Percentiles rank a stretch among this genome's conserved stretches.
Conservation (phyloP, 1,140 invertebrate genomes). For the Drosophila pseudoananassae region DNA sequence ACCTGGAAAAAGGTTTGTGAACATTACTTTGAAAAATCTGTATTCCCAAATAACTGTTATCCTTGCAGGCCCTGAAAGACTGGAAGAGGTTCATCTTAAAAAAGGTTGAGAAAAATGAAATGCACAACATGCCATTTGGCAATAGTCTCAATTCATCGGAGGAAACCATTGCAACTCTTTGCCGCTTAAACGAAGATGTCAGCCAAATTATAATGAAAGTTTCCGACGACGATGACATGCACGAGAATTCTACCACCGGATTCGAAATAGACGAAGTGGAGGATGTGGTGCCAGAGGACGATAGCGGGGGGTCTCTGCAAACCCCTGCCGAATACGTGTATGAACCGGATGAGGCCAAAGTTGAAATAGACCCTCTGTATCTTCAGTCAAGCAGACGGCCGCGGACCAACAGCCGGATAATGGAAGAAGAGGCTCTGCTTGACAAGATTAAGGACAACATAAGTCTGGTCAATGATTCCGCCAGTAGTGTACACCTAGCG, state of each 20-base stretch:
- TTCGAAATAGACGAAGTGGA: slow-evolving; percentile 67
- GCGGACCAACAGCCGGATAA: slow-evolving; percentile 10
- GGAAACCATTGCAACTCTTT: slow-evolving; percentile 66
- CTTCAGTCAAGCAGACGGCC: slow-evolving; percentile 49
- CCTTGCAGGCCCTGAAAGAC: slow-evolving; percentile 61
- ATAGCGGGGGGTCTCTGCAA: slow-evolving; percentile 43
- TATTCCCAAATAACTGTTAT: too few species aligned
- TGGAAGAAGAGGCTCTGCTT: slow-evolving; percentile 35
- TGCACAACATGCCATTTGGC: slow-evolving; percentile 63
- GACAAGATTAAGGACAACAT: slow-evolving; percentile 50
- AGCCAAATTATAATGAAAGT: slow-evolving; percentile 64
- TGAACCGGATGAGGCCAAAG: slow-evolving; percentile 63
- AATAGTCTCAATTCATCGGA: slow-evolving; percentile 60
- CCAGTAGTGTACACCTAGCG: slow-evolving; percentile 36
- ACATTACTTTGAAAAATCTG: background rate
- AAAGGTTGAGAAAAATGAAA: slow-evolving; percentile 70
- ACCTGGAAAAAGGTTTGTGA: slow-evolving; percentile 66
- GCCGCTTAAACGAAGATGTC: slow-evolving; percentile 64
- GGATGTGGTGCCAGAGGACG: slow-evolving; percentile 67
- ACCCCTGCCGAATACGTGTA: slow-evolving; percentile 53
- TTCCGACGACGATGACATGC: slow-evolving; percentile 66
- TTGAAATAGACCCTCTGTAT: slow-evolving; percentile 57
- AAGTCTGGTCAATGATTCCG: slow-evolving; percentile 33
- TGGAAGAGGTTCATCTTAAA: slow-evolving; percentile 71
- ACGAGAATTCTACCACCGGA: slow-evolving; percentile 51